Base-by-base conservation (phyloP, 1,140 invertebrate genomes). In the Latrodectus geometricus region DNA sequence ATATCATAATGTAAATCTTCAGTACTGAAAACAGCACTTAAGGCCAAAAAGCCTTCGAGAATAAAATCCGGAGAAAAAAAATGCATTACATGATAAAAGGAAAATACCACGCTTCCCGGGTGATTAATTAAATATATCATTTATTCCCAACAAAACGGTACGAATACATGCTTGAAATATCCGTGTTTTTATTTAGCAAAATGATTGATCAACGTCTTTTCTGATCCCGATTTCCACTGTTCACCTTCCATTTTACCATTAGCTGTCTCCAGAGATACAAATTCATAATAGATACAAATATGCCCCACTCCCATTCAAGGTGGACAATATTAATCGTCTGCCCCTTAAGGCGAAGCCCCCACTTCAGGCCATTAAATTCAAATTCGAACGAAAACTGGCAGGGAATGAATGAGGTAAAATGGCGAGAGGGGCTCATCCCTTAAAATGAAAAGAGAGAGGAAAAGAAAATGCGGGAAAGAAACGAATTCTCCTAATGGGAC, bases 241-340 rank as follows among this genome's bases (percentile, higher is more conserved):
- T 61, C 54, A 61, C 54, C 54, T 61, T 61, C 17, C 54, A 61
- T 61, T 61, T 35, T 61, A 61, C 54, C 54, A 8, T 8, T 8
- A 61, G 2, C 35, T 5, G 35, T 35, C 35, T 35, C 35, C 35
- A 35, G 35, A 1, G 35, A 35, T 35, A 35, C 35, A 35, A 61
- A 61, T 61, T 61, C 11, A 61, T 61, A 61, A 14, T 17, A 61
- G 11, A 11, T 17, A 61, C 54, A 61, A 61, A 61, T 35, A 35
- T 35, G 35, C 35, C 35, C 35, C 35, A 15, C 20, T 21, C 17
- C 61, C 14, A 78, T 78, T 78, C 76, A 78, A 78, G 76, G 76
- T 78, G 76, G 76, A 78, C 61, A 78, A 78, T 78, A 78, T 78
- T 78, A 78, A 78, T 78, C 65, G 76, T 54, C 56, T 17, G 21